Base-by-base conservation (phyloP, 1,140 invertebrate species). In the Halotydeus destructor region DNA sequence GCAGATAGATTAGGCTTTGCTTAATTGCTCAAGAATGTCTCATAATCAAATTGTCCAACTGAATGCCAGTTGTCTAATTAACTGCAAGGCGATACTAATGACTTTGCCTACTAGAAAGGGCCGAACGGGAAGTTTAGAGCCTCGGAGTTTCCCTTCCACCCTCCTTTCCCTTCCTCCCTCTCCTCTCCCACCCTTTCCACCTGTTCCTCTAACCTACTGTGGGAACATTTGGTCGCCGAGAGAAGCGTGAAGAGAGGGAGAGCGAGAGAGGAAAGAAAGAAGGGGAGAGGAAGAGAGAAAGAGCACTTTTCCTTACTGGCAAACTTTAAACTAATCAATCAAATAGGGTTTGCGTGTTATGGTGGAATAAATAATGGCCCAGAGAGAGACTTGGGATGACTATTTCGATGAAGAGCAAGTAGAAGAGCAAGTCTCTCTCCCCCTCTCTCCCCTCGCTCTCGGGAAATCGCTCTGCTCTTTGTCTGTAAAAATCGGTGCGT, bases 41-140 rank as follows among this genome's bases (percentile, higher is more conserved):
- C 27, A 30, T 30, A n/a, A 30, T 30, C 27, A 30, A n/a, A n/a
- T n/a, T n/a, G n/a, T n/a, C 27, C n/a, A 30, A n/a, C n/a, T 30
- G 27, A 30, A 30, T 30, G n/a, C n/a, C n/a, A 30, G 9, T n/a
- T 9, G 27, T 9, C 9, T 9, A 30, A 30, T 30, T n/a, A 30
- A 9, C n/a, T 30, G 9, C 8, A 30, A 9, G 27, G 8, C n/a
- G 27, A 9, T 30, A n/a, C 9, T 30, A n/a, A 30, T 30, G 27
- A 30, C n/a, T 9, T 9, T 30, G 27, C 8, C n/a, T 9, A 30
- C n/a, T 9, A 30, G 9, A n/a, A 30, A 30, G 9, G 27, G n/a
- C n/a, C 27, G n/a, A 9, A 30, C 8, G 9, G 27, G 4, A 33
- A 33, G 31, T 16, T 33, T n/a, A 33, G 4, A 19, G 19, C 12